Evolutionary conservation across 1,140 invertebrate species (phyloP), one percentile per base, ranked within the genome.

Genomic region (Drosophila suzukii): DNA sequence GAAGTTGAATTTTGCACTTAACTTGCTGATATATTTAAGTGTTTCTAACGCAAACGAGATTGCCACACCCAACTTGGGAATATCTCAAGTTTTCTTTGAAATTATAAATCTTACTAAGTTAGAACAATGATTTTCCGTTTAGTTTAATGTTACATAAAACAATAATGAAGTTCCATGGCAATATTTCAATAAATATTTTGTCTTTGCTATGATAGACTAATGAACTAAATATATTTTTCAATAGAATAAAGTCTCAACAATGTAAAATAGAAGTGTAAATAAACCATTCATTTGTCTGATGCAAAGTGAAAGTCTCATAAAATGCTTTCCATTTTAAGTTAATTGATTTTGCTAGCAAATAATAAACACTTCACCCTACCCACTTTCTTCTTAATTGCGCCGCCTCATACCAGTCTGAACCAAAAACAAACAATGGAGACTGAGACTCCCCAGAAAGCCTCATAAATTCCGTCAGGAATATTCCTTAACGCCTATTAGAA

Each of bases 331-430:
- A 71, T 63, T 78, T 63, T 55, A 27, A 34, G 50, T 61, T 85
- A 85, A 85, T 85, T 88, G 83, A 82, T 85, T 85, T 85, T 75
- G 49, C 43, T 70, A 49, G 57, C 58, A 80, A 81, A 81, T 86
- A 86, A 75, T 71, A 86, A 78, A 78, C 78, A 86, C 57, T 85
- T 81, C 58, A 43, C 53, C 15, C 36, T 12, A 11, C 8, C 67
- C 53, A 38, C 6, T 17, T 24, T 4, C 15, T 13, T 6, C 43
- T 39, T 38, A 41, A 73, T 50, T 53, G 20, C 58, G 41, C 32
- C 34, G 13, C 11, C 30, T n/a, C 24, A 46, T 20, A 3, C 34
- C 13, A 49, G 12, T 20, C 36, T 1, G 8, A 39, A 34, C 32
- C 32, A 51, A 74, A 78, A 51, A 62, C 50, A 72, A 76, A 81